These are phyloP conservation scores for Danionella cerebrum DNA, from an alignment of 2,113 vertebrate species.

Conservation along the genomic window DNA sequence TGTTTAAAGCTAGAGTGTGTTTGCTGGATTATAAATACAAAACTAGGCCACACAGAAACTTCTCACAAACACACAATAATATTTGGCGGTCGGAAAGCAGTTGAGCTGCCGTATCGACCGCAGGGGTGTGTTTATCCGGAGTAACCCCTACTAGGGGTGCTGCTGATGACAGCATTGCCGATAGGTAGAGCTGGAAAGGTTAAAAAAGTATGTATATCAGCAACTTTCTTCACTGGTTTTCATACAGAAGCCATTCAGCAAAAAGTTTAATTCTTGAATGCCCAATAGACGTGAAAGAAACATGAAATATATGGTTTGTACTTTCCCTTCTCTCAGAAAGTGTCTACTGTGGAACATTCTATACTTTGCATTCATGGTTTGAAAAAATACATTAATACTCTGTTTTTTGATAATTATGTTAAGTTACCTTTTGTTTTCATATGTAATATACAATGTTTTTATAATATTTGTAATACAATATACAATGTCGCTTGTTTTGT, in stretches of 20 bases:
- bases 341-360: too few relatives aligned
- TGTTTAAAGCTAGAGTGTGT: conserved; percentile 19
- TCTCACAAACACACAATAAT: conserved; percentile 19
- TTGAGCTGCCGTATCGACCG: background rate
- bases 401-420: too few relatives aligned
- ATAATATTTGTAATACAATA: too few relatives aligned
- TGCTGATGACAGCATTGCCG: background rate
- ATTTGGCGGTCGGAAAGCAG: background rate
- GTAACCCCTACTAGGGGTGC: background rate
- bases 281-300: background rate
- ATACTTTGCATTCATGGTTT: too few relatives aligned
- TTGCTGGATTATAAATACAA: conserved; percentile 20
- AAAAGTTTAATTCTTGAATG: background rate
- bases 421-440: too few relatives aligned
- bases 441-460: too few relatives aligned
- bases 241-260: background rate
- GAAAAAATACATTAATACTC: too few relatives aligned
- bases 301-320: too few relatives aligned
- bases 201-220: background rate
- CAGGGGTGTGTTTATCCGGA: conserved; percentile 15
- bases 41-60: conserved; percentile 9
- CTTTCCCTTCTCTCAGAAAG: too few relatives aligned
- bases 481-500: too few relatives aligned
- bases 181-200: conserved; percentile 5
- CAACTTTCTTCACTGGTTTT: background rate